Base-by-base conservation (phyloP, 2,888 invertebrate genomes). In the Copidosoma aretas region DNA sequence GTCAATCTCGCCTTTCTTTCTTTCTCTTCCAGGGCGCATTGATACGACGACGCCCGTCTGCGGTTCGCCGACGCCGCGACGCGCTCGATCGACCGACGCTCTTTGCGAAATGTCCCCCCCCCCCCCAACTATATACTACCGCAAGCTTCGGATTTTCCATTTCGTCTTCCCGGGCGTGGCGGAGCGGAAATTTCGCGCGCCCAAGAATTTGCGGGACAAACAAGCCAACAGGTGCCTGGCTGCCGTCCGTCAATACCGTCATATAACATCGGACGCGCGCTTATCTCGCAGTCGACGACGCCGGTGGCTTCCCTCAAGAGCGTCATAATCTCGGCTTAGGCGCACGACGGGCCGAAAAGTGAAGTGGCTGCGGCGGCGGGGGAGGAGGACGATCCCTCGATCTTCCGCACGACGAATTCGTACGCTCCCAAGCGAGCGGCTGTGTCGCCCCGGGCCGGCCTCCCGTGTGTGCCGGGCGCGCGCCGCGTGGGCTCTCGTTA, bases 1-100 rank as follows among this genome's bases (percentile, higher is more conserved):
- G 82, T 81, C 82, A 81, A 82, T 82, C 82, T 80, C 75, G 32
- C 21, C 19, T 73, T 75, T 46, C 76, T 82, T 81, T 78, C 76
- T 62, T 24, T 17, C 73, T 75, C 76, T 77, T 32, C 22, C 15
- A n/a, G 10, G 14, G n/a, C 58, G 78, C 80, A 81, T 82, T 79
- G 81, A 81, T 82, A 81, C 78, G 79, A 77, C 77, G 78, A 78
- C 78, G 56, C 4, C 32, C 32, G 32, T 43, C 39, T 51, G 49
- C 39, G 77, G 77, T 78, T 77, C 77, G 75, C 77, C 77, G 77
- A 79, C 79, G 77, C 73, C 75, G 74, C 75, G 77, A 78, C 75
- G 78, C 75, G 76, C 73, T 74, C 71, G 69, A 68, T 70, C 74
- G 69, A 68, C 60, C 70, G 71, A 59, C 66, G 68, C 19, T 21